Base-by-base conservation (phyloP, 1,140 invertebrate species). In the Solenopsis invicta region DNA sequence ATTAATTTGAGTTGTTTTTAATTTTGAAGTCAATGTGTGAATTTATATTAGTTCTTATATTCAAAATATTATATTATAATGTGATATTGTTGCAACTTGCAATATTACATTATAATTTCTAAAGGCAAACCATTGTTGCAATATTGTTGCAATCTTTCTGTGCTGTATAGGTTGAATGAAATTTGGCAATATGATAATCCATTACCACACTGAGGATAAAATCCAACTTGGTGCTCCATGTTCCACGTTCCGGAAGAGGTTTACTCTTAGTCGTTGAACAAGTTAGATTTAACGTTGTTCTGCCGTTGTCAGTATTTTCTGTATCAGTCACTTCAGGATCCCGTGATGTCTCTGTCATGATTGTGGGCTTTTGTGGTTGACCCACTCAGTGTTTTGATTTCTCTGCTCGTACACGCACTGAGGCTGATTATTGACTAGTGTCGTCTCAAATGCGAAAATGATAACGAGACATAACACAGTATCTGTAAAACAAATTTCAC, bases 171-270 rank as follows among this genome's bases (percentile, higher is more conserved):
- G 29, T 29, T 29, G 29, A 29, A 29, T 29, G 2, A 29, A 2
- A 29, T 29, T 29, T 29, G 29, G 2, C 29, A 29, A 29, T 2
- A 29, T 29, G 29, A 29, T 29, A 29, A 29, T 67, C 6, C 48
- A 64, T 84, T 90, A 91, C 88, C 86, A 91, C 90, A 29, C 90
- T 91, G 1, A 91, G 54, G 52, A 91, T 91, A 34, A 91, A 91
- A 12, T 91, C 90, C 52, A 91, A 34, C 10, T 94, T 94, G 81
- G 93, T 94, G 67, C 91, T 91, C 94, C 94, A 94, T 80, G 92
- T 88, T 41, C 94, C 94, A 62, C 94, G 90, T 37, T 94, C 94
- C 1, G 93, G 91, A 13, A 92, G 77, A 8, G 91, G 81, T 48
- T 85, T 89, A 0, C 75, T 75, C 16, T 56, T 86, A 24, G 56